Base-by-base conservation (phyloP, 2,113 vertebrate species). In the Oostethus manadensis region DNA sequence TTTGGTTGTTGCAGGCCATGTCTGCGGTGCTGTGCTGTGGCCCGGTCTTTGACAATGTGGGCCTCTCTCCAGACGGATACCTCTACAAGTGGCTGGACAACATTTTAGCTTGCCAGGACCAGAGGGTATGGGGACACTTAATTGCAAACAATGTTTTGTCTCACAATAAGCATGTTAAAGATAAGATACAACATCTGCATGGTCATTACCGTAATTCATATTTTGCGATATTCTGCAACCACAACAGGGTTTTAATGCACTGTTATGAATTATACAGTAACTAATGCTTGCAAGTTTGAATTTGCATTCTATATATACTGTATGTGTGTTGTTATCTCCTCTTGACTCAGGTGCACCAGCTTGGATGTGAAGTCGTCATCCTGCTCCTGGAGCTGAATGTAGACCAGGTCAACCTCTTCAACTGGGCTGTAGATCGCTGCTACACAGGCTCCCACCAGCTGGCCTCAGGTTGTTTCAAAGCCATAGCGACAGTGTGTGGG, bases 61-160 rank as follows among this genome's bases (percentile, higher is more conserved):
- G 97, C 59, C 93, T 99, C 58, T 97, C 96, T 60, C 92, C 94
- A 10, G 96, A 98, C 0, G 97, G 96, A 13, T 99, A 99, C 88
- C 93, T 99, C 13, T 98, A 99, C 77, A 98, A 98, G 81, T 99
- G 97, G 97, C 91, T 99, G 56, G 96, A 99, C 88, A 98, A 98
- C 66, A 98, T 99, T 78, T 83, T 99, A 33, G 95, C 93, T 82
- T 98, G 96, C 81, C 96, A 98, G 81, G 96, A 98, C 86, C 89
- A 96, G 85, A 89, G 94, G 68, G 97, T 84, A 77, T 55, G 83
- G n/a, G 18, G 46, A 13, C 10, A 20, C 20, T 48, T 21, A 9
- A 9, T 10, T 11, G 17, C 3, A 48, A 8, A 11, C 46, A n/a
- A 40, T 45, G 16, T 45, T 43, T 45, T 45, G 44, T 45, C 44